Evolutionary conservation across 1,140 invertebrate genomes (phyloP), one percentile per base, ranked within the genome.

Genomic region (Drosophila nigrodunni): DNA sequence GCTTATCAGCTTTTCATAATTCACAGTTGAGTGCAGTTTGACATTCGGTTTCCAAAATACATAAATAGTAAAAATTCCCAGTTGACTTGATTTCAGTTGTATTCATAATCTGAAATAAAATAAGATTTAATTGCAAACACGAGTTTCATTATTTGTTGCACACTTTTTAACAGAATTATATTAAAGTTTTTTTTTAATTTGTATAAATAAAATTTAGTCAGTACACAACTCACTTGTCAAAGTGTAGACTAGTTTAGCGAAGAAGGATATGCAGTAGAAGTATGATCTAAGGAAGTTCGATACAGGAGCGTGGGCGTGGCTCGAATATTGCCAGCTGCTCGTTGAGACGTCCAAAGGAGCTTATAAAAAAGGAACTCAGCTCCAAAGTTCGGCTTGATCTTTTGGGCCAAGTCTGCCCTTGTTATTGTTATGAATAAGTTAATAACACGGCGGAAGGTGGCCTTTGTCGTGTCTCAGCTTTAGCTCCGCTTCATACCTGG

Each of bases 401-500:
- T 9, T 18, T 39, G 10, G 7, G 57, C 35, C 34, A 9, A 21
- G 41, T 41, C 49, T 58, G 55, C 57, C 69, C 49, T 71, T 62
- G 67, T 70, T 75, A 75, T 81, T 92, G 83, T 91, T 91, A 91
- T 90, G 88, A 90, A 92, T 92, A 92, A 91, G 90, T 91, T 92
- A 92, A 92, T 92, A 92, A 90, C 76, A 92, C 86, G 87, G 90
- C 90, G 90, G 90, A 88, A 92, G 90, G 75, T 77, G 74, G 79
- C 81, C 91, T 91, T 90, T 88, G 82, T 87, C 83, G 79, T 89
- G 81, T 50, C 81, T 74, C 77, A 59, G 74, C 69, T 8, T 54
- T 78, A 35, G 62, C 49, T 37, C 47, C 70, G n/a, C 52, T 30
- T 13, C 47, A 43, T 50, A 30, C 55, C 55, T 62, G 52, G 43